A percentile compares a stretch with the other conserved stretches of the same genome.
These are phyloP conservation scores for Psittacula echo DNA, from an alignment of 2,797 vertebrate genomes.

Conservation along the genomic window DNA sequence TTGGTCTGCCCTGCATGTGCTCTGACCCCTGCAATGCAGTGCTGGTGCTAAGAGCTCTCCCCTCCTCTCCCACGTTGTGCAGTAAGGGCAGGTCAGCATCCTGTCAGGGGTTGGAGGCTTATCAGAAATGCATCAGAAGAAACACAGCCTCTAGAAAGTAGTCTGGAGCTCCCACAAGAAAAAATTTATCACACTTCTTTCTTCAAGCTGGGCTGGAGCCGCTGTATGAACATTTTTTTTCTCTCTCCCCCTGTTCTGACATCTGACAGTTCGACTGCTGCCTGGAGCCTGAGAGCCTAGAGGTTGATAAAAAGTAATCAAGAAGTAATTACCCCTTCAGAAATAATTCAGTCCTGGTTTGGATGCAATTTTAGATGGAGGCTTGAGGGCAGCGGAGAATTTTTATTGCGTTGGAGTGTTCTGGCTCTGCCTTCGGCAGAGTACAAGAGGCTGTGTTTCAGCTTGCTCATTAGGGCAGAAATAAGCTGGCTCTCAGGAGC, in stretches of 20 bases:
- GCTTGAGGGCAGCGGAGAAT: slow-evolving; percentile 4
- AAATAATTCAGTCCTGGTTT: slow-evolving; percentile 59
- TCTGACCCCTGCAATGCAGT: background rate
- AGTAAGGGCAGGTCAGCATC: background rate
- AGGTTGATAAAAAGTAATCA: slow-evolving; percentile 60
- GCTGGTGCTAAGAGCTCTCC: background rate
- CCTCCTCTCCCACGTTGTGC: background rate
- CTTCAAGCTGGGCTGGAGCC: slow-evolving; percentile 11
- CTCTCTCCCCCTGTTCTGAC: background rate
- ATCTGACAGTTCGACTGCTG: slow-evolving; percentile 40
- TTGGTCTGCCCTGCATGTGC: background rate
- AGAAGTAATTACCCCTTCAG: slow-evolving; percentile 54
- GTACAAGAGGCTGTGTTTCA: background rate
- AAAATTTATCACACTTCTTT: slow-evolving; percentile 11
- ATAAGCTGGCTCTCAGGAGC: background rate
- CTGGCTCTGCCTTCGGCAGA: background rate
- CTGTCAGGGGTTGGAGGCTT: slow-evolving; percentile 26
- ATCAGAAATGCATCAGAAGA: slow-evolving; percentile 46
- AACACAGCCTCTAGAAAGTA: background rate
- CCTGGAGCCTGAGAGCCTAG: slow-evolving; percentile 45
- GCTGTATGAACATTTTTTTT: background rate
- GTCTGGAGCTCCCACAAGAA: slow-evolving; percentile 3
- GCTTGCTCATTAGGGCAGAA: slow-evolving; percentile 44
- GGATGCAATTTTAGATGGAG: slow-evolving; percentile 31
- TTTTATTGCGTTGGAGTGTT: slow-evolving; percentile 37